Evolutionary conservation across 2,888 invertebrate species (phyloP).

Genomic region (Exocentrus adspersus): DNA sequence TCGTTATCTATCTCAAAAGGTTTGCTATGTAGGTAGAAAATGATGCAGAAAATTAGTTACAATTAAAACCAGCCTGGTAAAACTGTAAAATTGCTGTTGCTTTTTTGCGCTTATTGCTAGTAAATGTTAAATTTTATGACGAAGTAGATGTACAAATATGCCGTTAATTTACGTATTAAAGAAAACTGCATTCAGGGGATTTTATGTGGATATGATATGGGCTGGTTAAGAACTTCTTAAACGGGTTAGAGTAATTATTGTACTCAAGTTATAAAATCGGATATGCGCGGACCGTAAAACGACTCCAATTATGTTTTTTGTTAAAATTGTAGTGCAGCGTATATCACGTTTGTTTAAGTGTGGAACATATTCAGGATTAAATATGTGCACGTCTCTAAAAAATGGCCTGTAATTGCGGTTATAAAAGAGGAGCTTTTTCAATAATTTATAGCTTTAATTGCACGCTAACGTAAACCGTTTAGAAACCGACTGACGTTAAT

Average conservation of each 20-base stretch:
- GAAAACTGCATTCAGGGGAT: constrained; percentile 8
- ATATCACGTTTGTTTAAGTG: constrained; percentile 26
- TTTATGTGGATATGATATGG: constrained; percentile 5
- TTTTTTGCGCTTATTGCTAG: not conserved
- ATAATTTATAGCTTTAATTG: constrained; percentile 29
- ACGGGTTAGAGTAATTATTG: constrained; percentile 12
- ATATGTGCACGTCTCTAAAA: constrained; percentile 46
- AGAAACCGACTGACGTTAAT: constrained; percentile 6
- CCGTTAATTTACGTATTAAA: constrained; percentile 5
- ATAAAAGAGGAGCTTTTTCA: constrained; percentile 44
- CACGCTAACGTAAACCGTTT: constrained; percentile 6
- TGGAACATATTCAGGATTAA: constrained; percentile 31
- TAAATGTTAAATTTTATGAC: constrained; percentile 3
- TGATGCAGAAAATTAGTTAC: no score
- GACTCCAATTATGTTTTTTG: constrained; percentile 30
- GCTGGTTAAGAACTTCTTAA: constrained; percentile 7
- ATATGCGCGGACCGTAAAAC: constrained; percentile 20
- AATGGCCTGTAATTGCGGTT: constrained; percentile 51
- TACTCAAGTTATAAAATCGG: constrained; percentile 14
- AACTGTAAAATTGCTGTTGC: not conserved
- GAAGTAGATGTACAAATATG: not conserved
- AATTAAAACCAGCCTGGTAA: no score
- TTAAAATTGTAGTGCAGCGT: constrained; percentile 15
- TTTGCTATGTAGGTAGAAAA: no score
- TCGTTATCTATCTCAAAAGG: no score